Percentiles rank a stretch among this genome's conserved stretches.
phyloP scores from a whole-genome alignment of 2,797 vertebrate genomes.

The Spinibarbus caldwelli region DNA sequence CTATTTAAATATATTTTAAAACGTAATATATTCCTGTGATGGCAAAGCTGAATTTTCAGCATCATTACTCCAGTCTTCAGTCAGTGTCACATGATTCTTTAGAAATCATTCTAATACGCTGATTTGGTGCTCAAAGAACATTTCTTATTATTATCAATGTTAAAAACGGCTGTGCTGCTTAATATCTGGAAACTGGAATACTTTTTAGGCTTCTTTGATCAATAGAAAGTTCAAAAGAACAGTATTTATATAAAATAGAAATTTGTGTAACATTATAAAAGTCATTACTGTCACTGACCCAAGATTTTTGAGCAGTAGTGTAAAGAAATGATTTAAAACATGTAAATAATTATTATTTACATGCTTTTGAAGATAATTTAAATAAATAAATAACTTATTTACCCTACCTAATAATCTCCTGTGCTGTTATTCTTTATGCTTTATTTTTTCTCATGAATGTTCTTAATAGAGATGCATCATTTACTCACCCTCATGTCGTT shows the following conservation, averaged over 20 bases:
- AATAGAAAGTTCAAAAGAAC: background rate
- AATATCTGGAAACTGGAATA: background rate
- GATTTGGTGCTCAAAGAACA: background rate
- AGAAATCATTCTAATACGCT: background rate
- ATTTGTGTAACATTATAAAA: background rate
- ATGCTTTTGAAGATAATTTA: too few relatives aligned
- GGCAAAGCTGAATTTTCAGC: background rate
- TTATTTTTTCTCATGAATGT: background rate
- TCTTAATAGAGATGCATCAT: background rate
- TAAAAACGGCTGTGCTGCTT: background rate
- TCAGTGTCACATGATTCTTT: conserved; percentile 1
- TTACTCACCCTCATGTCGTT: too few relatives aligned
- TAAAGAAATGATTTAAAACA: background rate
- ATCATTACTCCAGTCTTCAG: background rate
- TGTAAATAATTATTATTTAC: too few relatives aligned
- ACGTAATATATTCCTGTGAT: too few relatives aligned
- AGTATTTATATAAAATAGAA: background rate
- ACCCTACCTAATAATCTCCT: background rate
- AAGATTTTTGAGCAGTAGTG: background rate
- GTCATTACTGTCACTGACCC: background rate
- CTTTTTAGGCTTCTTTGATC: background rate
- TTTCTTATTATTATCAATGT: background rate
- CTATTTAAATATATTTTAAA: background rate
- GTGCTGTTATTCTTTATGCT: background rate
- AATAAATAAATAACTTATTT: too few relatives aligned